Evolutionary conservation across 2,797 vertebrate species (phyloP), one percentile per base, ranked within the genome.

Genomic region (Helostoma temminkii): DNA sequence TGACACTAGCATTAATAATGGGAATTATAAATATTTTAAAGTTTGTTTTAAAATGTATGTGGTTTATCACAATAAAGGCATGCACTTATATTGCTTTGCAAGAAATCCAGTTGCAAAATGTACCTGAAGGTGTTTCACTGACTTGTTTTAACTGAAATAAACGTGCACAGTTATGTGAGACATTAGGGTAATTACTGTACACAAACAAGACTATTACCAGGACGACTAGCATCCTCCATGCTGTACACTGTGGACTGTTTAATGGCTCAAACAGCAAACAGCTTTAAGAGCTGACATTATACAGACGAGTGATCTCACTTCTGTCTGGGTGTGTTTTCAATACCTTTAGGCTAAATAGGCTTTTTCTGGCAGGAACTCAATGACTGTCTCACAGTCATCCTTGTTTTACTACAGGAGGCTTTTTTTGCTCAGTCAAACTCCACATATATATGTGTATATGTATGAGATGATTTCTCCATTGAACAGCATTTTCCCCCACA

Each of bases 131-230:
- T 59, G 26, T 22, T 43, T 15, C n/a, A 19, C 48, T 18, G 2
- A 1, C 11, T 54, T 41, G 24, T 54, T 65, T 55, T 12, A 52
- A 76, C 25, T 42, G n/a, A 59, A 64, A 61, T 43, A 22, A 67
- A 67, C 18, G 19, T 11, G 37, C 4, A 39, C 8, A n/a, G 19
- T 65, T 64, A 76, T 70, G 60, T 66, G 36, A 66, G 49, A 45
- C 28, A 66, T 73, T 42, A 67, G 18, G 37, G 41, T 67, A 70
- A 66, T 45, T 34, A 64, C 54, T 61, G 54, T 43, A 49, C 47
- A 71, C 34, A 62, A 81, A 70, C 24, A 45, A 41, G 61, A 26
- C 53, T 9, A 54, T 26, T 71, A 36, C 24, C 18, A 45, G 25
- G 19, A 54, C 26, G 34, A 60, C 61, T 5, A 48, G 19, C 57